Evolutionary conservation across 2,113 vertebrate species (phyloP), one percentile per base, ranked within the genome.

Genomic region (Tachysurus vachellii): DNA sequence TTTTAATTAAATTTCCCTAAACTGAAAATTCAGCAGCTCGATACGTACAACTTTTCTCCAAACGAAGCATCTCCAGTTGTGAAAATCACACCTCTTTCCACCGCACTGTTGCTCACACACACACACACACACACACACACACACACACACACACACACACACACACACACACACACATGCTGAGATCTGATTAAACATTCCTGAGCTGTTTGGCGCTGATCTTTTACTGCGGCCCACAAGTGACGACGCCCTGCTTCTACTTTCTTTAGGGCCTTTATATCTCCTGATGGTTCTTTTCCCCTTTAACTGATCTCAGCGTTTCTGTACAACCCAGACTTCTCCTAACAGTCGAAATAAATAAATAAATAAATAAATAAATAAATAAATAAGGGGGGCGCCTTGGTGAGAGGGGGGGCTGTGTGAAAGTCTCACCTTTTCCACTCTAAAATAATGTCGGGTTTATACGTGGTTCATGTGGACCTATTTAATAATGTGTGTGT

Each of bases 131-230:
- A 36, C 36, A 36, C 36, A 36, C 36, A 36, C 36, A 36, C 36
- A 36, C 36, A 36, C 36, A 36, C 36, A 36, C 36, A 36, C 36
- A 36, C 36, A 36, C 36, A 36, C 36, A 36, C 36, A 36, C 36
- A 36, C 36, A 36, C 36, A 36, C 36, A 36, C 1, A 36, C 1
- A 36, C 36, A 36, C 71, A 50, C 84, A 28, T 1, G 31, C 11
- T 14, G 56, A 11, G 62, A 71, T 88, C 86, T 89, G 86, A 90
- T 89, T 85, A 89, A 89, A 87, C 83, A 87, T 87, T 89, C 77
- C 86, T 84, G 73, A 85, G 73, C 83, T 87, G 83, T 86, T 88
- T 80, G 82, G 53, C 50, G 56, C 36, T 84, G 84, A 87, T 87
- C 88, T 89, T 80, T 87, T 80, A 85, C 47, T 23, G 66, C 36